phyloP scores from a whole-genome alignment of 2,113 vertebrate genomes.

The Sceloporus undulatus region DNA sequence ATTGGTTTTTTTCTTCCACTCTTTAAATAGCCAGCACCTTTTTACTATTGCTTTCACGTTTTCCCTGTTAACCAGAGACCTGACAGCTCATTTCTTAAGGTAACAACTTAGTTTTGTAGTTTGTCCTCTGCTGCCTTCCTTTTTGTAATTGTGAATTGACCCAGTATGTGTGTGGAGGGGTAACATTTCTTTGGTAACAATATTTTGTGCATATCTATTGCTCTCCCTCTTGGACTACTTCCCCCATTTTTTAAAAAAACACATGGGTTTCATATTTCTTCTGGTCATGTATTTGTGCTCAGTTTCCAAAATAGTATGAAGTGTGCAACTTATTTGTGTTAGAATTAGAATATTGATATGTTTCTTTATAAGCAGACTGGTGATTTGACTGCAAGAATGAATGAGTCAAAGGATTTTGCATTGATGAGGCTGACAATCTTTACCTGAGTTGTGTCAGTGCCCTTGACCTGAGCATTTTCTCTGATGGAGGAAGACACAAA shows the following conservation, averaged over 20 bases:
- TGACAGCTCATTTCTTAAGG: conserved; percentile 68
- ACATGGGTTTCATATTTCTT: conserved; percentile 1
- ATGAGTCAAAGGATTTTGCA: not conserved
- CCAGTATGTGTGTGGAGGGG: conserved; percentile 53
- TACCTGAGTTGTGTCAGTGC: accelerated
- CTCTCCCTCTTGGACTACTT: not conserved
- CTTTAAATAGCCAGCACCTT: conserved; percentile 76
- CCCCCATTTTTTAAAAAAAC: conserved; percentile 34
- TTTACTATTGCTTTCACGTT: conserved; percentile 47
- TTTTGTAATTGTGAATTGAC: conserved; percentile 26
- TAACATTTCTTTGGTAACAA: conserved; percentile 31
- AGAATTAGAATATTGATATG: not conserved
- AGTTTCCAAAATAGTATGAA: accelerated
- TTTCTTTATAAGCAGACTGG: not conserved
- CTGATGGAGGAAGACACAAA: not conserved
- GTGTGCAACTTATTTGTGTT: too few relatives aligned
- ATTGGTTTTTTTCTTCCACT: conserved; percentile 59
- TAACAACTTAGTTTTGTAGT: conserved; percentile 57
- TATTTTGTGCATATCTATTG: conserved; percentile 18
- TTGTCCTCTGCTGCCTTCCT: not conserved
- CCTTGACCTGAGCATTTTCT: not conserved
- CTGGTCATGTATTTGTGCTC: not conserved
- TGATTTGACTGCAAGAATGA: conserved; percentile 10
- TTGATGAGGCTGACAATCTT: accelerated
- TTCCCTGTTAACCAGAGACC: conserved; percentile 40